Base-by-base conservation (phyloP, 2,888 invertebrate genomes). In the Metopia argyrocephala region DNA sequence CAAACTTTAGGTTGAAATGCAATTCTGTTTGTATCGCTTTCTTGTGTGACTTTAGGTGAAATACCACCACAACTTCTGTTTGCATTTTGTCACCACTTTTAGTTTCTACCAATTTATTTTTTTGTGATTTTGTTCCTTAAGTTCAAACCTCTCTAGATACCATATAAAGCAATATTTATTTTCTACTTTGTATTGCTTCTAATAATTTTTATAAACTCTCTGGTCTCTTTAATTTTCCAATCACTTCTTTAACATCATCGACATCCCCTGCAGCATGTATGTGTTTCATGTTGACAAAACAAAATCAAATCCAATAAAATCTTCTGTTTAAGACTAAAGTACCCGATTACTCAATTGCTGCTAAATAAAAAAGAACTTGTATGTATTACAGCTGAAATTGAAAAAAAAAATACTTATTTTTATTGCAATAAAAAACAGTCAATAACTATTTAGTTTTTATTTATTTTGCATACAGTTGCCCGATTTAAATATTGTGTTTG, bases 301-400 rank as follows among this genome's bases (percentile, higher is more conserved):
- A 25, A 2, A 38, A 12, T 38, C 12, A 38, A 38, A 38, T 38
- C 38, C 38, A 38, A 56, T 52, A 54, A 76, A 76, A 64, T 61
- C 38, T 65, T 18, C 48, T 54, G 66, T 69, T 82, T 70, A 25
- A 71, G 62, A 74, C 18, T 23, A 65, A 78, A 38, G 75, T 78
- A 68, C 52, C 75, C 15, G 68, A 82, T 82, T 82, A 68, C 68
- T 79, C 71, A 79, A 82, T 82, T 76, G 76, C 68, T 31, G 71
- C 68, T 28, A 54, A 73, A 73, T 68, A 68, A 62, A 45, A 38
- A 12, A 50, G 25, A 61, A 61, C n/a, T 2, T 12, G 3, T 23
- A 70, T 54, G 57, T 27, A 25, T 73, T 50, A 28, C 5, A 48
- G 38, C 38, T 38, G 15, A 20, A 46, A 54, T n/a, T n/a, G n/a